A percentile compares a stretch with the other conserved stretches of the same genome.
Evolutionary conservation across 2,113 vertebrate species (phyloP).

Genomic region (Corynorhinus townsendii): DNA sequence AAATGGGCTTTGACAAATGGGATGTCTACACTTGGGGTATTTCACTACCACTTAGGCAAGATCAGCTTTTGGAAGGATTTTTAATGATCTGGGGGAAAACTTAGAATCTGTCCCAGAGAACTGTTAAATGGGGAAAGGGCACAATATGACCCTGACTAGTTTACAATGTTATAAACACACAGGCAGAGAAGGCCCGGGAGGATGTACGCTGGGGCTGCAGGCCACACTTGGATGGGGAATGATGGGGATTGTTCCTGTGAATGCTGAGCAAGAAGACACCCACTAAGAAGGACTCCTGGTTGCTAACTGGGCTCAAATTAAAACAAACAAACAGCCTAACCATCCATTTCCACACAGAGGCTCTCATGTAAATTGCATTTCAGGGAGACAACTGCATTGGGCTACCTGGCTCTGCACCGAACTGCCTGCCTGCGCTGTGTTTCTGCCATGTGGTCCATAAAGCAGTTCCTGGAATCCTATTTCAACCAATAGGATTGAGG

Average conservation of each 20-base stretch:
- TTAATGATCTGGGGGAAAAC: background rate
- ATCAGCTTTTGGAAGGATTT: background rate
- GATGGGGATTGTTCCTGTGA: background rate
- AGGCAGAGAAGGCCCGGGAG: background rate
- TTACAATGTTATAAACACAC: background rate
- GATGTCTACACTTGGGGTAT: too few relatives aligned
- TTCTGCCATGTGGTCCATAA: background rate
- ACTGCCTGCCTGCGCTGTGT: too few relatives aligned
- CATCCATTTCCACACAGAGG: background rate
- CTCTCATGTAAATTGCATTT: background rate
- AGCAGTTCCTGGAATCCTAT: background rate
- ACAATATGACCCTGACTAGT: background rate
- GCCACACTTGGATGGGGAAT: rapidly evolving
- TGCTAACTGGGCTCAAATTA: background rate
- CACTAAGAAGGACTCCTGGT: background rate
- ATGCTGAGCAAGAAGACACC: background rate
- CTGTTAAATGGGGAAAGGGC: background rate
- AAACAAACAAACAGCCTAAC: background rate
- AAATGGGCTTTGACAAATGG: background rate
- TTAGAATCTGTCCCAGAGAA: background rate
- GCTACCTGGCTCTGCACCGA: background rate
- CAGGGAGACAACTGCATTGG: background rate
- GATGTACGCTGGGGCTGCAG: background rate
- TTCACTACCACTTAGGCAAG: background rate
- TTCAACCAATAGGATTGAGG: background rate